phyloP scores from a whole-genome alignment of 2,888 invertebrate genomes.

The Chromoteleia sp. region DNA sequence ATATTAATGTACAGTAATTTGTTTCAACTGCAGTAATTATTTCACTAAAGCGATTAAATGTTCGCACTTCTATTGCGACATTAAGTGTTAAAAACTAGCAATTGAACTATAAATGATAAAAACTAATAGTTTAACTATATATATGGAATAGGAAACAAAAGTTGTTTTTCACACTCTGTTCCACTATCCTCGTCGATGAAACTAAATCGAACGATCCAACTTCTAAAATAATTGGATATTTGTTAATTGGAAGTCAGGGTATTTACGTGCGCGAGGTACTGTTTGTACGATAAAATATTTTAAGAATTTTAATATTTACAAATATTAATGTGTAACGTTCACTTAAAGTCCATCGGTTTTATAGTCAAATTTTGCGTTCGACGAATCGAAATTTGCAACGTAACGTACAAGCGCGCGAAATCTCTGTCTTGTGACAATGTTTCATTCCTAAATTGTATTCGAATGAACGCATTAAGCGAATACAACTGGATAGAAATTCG shows the following conservation, averaged over 20 bases:
- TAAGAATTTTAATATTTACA: constrained; percentile 32
- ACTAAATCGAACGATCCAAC: not conserved
- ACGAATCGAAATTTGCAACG: constrained; percentile 26
- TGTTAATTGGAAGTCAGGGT: not conserved
- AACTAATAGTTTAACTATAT: too few relatives aligned
- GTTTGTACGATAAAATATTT: constrained; percentile 17
- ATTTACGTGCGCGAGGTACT: not conserved
- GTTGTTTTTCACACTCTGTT: not conserved
- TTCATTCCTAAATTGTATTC: constrained; percentile 32
- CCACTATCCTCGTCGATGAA: not conserved
- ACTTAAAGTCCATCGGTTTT: constrained; percentile 21
- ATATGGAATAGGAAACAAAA: not conserved
- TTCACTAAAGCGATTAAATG: not conserved
- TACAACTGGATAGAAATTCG: constrained; percentile 4
- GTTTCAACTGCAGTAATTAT: constrained; percentile 27
- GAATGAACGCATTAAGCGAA: too few relatives aligned
- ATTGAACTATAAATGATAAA: not conserved
- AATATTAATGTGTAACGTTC: constrained; percentile 25
- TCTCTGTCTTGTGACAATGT: constrained; percentile 38
- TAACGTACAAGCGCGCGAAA: constrained; percentile 10
- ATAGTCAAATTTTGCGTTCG: constrained; percentile 26
- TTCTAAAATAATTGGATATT: not conserved
- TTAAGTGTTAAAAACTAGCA: not conserved
- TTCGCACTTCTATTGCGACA: constrained; percentile 6
- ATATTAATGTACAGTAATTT: constrained; percentile 18